Conservation (phyloP, 2,113 vertebrate species). For the Calonectris borealis region DNA sequence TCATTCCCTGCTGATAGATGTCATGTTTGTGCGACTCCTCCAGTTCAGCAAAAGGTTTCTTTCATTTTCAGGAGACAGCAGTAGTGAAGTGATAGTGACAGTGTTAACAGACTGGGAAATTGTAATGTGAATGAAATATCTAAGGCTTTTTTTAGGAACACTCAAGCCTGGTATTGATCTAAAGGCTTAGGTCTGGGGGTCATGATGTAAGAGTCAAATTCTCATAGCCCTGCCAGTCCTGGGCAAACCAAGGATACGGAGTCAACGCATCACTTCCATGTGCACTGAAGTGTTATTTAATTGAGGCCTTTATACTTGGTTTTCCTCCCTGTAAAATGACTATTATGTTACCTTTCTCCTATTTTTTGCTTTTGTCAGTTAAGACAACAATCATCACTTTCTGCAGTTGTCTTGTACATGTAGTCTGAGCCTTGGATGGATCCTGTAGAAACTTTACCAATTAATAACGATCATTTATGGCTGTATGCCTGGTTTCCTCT, state of each 20-base stretch:
- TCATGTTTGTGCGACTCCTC: fast-evolving
- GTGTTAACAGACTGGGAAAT: background rate
- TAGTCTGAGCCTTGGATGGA: background rate
- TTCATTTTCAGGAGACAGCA: background rate
- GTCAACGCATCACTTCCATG: fast-evolving
- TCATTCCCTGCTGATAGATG: fast-evolving
- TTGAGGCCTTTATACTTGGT: fast-evolving
- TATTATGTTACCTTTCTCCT: background rate
- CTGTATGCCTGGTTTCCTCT: background rate
- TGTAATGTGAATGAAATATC: background rate
- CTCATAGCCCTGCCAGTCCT: background rate
- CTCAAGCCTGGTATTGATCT: background rate
- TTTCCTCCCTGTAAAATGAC: background rate
- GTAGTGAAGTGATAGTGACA: background rate
- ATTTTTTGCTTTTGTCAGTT: background rate
- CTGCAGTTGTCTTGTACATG: fast-evolving
- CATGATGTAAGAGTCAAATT: background rate
- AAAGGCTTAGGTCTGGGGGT: background rate
- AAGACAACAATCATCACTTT: background rate
- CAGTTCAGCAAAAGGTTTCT: background rate
- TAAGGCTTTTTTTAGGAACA: background rate
- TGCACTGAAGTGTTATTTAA: background rate
- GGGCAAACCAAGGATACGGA: background rate
- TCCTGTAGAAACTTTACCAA: background rate
- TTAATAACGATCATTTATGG: fast-evolving